phyloP scores from a whole-genome alignment of 2,888 invertebrate species.

The Reticulitermes lucifugus region DNA sequence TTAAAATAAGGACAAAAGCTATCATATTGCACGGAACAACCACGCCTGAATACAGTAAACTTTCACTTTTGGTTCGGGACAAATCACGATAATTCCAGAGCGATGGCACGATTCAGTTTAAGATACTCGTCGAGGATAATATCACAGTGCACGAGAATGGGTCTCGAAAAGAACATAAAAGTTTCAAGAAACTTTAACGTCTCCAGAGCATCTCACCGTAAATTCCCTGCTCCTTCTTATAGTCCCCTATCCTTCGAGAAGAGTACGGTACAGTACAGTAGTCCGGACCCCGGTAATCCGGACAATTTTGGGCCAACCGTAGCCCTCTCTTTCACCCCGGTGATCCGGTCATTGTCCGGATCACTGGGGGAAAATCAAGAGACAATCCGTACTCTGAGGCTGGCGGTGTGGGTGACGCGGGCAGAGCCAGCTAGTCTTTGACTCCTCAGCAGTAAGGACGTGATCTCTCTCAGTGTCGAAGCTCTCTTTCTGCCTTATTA shows the following conservation, averaged over 20 bases:
- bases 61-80: constrained; percentile 3
- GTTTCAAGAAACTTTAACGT: background rate
- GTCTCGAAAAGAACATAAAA: constrained; percentile 33
- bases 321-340: no score
- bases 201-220: constrained; percentile 2
- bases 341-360: no score
- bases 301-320: no score
- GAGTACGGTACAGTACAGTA: no score
- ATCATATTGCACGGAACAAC: background rate
- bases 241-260: background rate
- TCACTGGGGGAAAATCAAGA: no score
- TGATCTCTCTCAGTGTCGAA: no score
- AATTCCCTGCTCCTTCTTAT: background rate
- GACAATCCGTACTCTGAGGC: no score
- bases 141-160: background rate
- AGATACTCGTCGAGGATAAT: background rate
- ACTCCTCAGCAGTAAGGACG: no score
- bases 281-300: no score
- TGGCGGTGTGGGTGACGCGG: no score
- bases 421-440: no score
- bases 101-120: constrained; percentile 9
- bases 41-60: background rate
- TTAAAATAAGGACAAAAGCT: background rate
- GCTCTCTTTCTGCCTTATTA: no score
- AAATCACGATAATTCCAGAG: background rate